Evolutionary conservation across 2,113 vertebrate species (phyloP).

Genomic region (Dicaeum eximium): DNA sequence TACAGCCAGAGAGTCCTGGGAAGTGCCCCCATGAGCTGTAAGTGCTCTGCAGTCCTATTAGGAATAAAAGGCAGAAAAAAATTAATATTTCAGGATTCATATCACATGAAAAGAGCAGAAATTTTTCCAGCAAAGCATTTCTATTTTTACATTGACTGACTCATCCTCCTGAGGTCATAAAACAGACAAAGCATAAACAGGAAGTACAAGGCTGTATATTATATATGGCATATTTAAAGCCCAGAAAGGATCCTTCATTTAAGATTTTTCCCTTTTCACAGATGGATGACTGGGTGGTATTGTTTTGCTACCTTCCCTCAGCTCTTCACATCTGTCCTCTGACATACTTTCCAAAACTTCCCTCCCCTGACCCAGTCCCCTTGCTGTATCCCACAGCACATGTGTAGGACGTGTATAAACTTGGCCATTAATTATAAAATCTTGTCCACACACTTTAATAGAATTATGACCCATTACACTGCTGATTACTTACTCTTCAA

Average conservation of each 20-base stretch:
- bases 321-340: background rate
- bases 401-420: background rate
- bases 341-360: background rate
- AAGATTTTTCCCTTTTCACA: background rate
- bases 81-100: background rate
- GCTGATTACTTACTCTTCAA: background rate
- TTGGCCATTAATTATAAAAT: background rate
- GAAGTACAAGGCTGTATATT: background rate
- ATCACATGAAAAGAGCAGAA: background rate
- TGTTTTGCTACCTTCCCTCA: background rate
- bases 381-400: background rate
- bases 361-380: background rate
- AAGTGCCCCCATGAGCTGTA: background rate
- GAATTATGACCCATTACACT: background rate
- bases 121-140: background rate
- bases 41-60: background rate
- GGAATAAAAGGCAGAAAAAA: background rate
- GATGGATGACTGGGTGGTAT: background rate
- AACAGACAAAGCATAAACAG: background rate
- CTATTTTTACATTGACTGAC: background rate
- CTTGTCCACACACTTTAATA: background rate
- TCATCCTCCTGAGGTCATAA: background rate
- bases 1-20: background rate
- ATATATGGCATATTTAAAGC: background rate
- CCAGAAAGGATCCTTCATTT: background rate